Evolutionary conservation across 2,113 vertebrate species (phyloP), one percentile per base, ranked within the genome.

Genomic region (Pachycephala philippinensis): DNA sequence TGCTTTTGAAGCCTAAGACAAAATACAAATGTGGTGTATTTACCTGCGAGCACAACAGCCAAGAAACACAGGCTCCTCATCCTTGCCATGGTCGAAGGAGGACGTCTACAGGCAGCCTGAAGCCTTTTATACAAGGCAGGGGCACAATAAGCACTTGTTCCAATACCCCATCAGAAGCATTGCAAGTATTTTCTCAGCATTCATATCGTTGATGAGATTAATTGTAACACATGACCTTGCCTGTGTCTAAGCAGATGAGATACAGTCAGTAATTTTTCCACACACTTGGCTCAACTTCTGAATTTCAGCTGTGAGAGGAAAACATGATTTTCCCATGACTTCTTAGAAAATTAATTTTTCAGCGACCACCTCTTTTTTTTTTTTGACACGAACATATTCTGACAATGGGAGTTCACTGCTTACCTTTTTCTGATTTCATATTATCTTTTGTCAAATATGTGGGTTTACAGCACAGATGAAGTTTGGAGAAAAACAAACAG

Each of bases 31-130:
- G 15, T 19, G 5, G 20, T 3, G 7, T 11, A 19, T 7, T 90
- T 90, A 97, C 95, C 96, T 95, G 95, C 40, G 0, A 96, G 84
- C n/a, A 64, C 52, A 66, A 54, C 11, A 10, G 87, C 91, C 85
- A 94, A 49, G 84, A 90, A 76, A 16, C 77, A 65, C 26, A 77
- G 53, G 35, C 44, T 64, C 90, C 56, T 82, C 31, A 50, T 90
- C 54, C 39, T 28, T 24, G 76, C 82, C 87, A 70, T 92, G 76
- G 61, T 5, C 4, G 5, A 65, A 61, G 4, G 42, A 57, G 3
- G 3, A 33, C 19, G 16, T 50, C 61, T 39, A 15, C 10, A 18
- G 39, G 30, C 27, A 54, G 9, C 30, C 22, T 1, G 7, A 21
- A 52, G 65, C 33, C 84, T 97, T 93, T 95, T 95, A 95, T 95